Conservation (phyloP, 2,888 invertebrate genomes). For the Gortyna flavago region DNA sequence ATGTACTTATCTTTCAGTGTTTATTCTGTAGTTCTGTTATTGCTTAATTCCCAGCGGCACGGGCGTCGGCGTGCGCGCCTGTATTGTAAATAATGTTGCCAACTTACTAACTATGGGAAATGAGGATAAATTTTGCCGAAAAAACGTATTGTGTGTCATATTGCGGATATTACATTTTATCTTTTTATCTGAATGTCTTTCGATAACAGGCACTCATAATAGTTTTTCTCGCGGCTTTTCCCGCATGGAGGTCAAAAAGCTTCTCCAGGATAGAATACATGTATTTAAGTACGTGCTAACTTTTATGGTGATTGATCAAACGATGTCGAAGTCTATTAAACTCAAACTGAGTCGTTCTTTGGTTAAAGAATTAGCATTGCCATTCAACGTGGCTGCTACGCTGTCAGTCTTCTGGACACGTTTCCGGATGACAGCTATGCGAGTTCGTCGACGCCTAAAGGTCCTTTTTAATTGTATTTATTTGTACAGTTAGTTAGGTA, state of each 20-base stretch:
- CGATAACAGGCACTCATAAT: neutral
- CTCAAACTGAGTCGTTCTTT: no score
- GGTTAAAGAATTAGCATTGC: neutral
- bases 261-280: neutral
- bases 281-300: no score
- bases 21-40: slow-evolving; percentile 79
- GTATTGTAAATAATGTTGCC: slow-evolving; percentile 64
- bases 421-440: neutral
- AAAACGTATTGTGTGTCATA: slow-evolving; percentile 18
- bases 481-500: neutral
- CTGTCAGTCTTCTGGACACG: neutral
- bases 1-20: slow-evolving; percentile 77
- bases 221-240: neutral
- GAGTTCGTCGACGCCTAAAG: neutral
- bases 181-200: neutral
- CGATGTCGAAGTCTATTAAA: neutral
- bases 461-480: neutral
- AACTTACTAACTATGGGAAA: slow-evolving; percentile 56
- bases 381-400: neutral
- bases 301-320: neutral
- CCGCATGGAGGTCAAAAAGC: neutral
- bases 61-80: slow-evolving; percentile 67
- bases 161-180: neutral
- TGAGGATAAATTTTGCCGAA: slow-evolving; percentile 32
- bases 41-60: slow-evolving; percentile 77